Conservation (phyloP, 2,797 vertebrate species). For the Somateria mollissima region DNA sequence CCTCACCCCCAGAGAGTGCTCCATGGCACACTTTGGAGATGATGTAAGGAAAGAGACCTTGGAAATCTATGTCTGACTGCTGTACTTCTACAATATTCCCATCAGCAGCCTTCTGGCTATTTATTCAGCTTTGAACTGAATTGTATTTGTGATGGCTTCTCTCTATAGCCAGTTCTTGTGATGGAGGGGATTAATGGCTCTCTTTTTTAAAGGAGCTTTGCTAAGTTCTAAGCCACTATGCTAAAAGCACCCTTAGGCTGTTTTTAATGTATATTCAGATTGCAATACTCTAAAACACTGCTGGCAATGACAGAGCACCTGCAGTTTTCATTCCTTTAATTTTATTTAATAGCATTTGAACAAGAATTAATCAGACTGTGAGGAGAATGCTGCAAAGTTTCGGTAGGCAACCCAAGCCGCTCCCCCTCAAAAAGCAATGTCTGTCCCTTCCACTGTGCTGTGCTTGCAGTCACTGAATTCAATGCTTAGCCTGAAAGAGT, state of each 20-base stretch:
- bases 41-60: not conserved
- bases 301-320: conserved; percentile 4
- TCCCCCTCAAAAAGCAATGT: not conserved
- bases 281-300: not conserved
- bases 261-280: conserved; percentile 7
- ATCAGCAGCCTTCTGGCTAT: not conserved
- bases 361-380: conserved; percentile 20
- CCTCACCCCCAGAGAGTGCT: not conserved
- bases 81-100: not conserved
- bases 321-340: conserved; percentile 32
- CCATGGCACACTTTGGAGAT: rapidly evolving
- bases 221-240: not conserved
- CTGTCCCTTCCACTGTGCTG: not conserved
- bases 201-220: not conserved
- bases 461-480: not conserved
- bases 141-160: not conserved
- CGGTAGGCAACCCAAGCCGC: not conserved
- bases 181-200: not conserved
- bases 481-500: not conserved
- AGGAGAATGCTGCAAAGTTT: not conserved
- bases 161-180: not conserved
- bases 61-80: not conserved
- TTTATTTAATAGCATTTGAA: conserved; percentile 35
- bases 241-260: conserved; percentile 20
- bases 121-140: conserved; percentile 23